Conservation (phyloP, 2,113 vertebrate genomes). For the Notarius quadriscutis region DNA sequence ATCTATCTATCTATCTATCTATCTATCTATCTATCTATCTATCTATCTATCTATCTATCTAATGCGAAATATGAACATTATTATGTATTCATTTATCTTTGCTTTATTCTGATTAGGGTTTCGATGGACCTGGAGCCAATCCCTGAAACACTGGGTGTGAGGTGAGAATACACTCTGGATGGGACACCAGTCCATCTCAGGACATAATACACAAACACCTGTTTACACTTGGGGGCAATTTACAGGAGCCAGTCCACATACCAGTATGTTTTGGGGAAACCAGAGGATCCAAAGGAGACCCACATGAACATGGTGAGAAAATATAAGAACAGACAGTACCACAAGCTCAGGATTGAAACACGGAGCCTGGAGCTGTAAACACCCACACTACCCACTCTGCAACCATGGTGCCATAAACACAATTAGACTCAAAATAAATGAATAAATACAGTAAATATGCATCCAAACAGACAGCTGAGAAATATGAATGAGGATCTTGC, state of each 20-base stretch:
- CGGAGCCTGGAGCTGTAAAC: too few species aligned
- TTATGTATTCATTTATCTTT: background rate
- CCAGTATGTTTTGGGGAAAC: too few species aligned
- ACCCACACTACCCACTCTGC: background rate
- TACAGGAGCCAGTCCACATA: too few species aligned
- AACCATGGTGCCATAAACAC: background rate
- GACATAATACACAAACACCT: background rate
- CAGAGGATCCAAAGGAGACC: too few species aligned
- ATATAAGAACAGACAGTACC: too few species aligned
- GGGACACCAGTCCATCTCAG: background rate
- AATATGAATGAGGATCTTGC: background rate
- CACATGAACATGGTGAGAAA: too few species aligned
- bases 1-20: too few species aligned
- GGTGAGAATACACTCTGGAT: background rate
- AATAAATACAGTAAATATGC: background rate
- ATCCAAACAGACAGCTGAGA: background rate
- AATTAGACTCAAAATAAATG: background rate
- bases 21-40: too few species aligned
- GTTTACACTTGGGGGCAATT: too few species aligned
- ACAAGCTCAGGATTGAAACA: too few species aligned
- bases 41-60: too few species aligned
- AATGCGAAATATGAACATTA: background rate
- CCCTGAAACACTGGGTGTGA: background rate
- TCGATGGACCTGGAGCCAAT: background rate
- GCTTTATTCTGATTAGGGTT: background rate